Evolutionary conservation across 1,140 invertebrate genomes (phyloP), one percentile per base, ranked within the genome.

Genomic region (Orchesella cincta): DNA sequence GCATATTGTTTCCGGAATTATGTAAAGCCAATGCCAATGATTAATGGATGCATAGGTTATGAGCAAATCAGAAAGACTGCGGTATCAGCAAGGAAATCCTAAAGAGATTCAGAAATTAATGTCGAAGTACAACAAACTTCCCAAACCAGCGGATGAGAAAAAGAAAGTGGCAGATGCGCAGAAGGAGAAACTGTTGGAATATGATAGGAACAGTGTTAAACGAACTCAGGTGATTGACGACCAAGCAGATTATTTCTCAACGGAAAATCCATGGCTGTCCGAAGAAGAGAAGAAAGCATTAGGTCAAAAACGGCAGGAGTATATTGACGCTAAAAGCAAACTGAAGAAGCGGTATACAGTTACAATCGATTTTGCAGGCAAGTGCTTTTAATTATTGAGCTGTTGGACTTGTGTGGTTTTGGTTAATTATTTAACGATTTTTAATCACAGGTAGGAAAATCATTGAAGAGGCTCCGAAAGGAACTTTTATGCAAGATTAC

Each of bases 161-260:
- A 81, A 86, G 78, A 89, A 92, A 73, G 88, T 90, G 79, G 95
- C 95, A 0, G 73, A 95, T 14, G 89, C 91, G 77, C 92, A 94
- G 76, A 90, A 95, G 78, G 91, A 97, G 82, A 90, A 89, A 77
- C 87, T 98, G 51, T 84, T 98, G 36, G 94, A 97, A 83, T 97
- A 90, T 88, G 95, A 98, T 85, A 88, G 90, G 77, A 94, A 92
- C 82, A 94, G 94, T 86, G 91, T 93, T 81, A 89, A 90, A 76
- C 88, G 94, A 79, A 98, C 96, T 0, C 91, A 90, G 83, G 94
- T 98, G 1, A 97, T 96, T 78, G 96, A 98, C 85, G 96, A 98
- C 85, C 94, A 98, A 84, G 91, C 91, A 79, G 97, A 98, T 86
- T 98, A 98, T 85, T 98, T 94, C 86, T 90, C 91, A 79, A 86